phyloP scores from a whole-genome alignment of 2,797 vertebrate species.

The Anas bahamensis region DNA sequence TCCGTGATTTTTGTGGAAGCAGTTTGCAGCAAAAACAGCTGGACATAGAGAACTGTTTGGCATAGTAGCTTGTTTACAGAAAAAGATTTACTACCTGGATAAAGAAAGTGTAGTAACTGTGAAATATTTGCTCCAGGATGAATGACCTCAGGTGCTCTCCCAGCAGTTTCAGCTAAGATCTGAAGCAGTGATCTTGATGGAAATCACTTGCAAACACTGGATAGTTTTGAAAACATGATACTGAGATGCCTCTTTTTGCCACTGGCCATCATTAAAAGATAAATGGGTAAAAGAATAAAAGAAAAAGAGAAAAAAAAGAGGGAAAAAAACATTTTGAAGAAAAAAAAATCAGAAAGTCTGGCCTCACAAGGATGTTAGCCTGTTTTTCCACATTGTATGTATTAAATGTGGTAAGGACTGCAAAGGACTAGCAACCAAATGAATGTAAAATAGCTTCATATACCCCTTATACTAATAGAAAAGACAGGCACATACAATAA shows the following conservation, averaged over 20 bases:
- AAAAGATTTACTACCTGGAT: not conserved
- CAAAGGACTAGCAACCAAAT: not conserved
- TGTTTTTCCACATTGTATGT: not conserved
- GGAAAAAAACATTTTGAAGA: not conserved
- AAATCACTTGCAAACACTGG: not conserved
- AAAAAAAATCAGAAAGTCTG: not conserved
- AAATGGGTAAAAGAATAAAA: not conserved
- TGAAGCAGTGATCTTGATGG: not conserved
- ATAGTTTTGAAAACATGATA: not conserved
- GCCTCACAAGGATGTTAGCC: not conserved
- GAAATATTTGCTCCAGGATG: not conserved
- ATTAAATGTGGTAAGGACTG: not conserved
- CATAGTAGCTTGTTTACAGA: not conserved
- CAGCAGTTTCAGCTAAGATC: not conserved
- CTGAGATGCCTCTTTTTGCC: not conserved
- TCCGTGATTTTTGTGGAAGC: not conserved
- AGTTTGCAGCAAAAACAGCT: not conserved
- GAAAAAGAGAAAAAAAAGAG: not conserved
- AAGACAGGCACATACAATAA: not conserved
- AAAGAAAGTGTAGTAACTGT: not conserved
- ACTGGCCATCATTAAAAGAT: not conserved
- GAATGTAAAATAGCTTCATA: not conserved
- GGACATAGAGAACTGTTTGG: not conserved
- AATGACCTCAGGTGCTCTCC: not conserved
- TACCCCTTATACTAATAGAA: not conserved